Conservation (phyloP, 2,797 vertebrate species). For the Lemur catta region DNA sequence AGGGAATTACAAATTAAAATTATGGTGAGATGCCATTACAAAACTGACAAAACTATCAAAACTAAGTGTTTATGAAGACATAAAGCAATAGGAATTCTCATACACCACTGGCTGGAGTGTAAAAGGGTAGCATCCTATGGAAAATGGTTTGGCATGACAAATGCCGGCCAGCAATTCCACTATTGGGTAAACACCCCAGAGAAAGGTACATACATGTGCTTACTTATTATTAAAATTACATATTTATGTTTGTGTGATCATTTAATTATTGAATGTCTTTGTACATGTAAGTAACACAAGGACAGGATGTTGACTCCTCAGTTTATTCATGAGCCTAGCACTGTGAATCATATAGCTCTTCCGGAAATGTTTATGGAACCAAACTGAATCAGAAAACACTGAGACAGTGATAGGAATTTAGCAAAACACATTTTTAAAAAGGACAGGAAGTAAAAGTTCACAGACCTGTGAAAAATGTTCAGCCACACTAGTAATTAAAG, state of each 20-base stretch:
- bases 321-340: background rate
- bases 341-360: background rate
- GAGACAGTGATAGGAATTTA: background rate
- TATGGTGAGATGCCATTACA: background rate
- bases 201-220: background rate
- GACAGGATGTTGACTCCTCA: background rate
- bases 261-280: background rate
- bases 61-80: background rate
- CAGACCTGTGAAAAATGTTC: background rate
- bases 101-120: background rate
- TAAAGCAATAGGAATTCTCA: background rate
- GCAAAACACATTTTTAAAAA: background rate
- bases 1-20: background rate
- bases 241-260: background rate
- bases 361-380: background rate
- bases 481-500: background rate
- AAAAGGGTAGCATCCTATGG: background rate
- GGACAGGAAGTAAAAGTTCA: conserved; percentile 16
- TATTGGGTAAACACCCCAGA: background rate
- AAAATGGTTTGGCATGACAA: background rate
- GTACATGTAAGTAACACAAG: background rate
- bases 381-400: background rate
- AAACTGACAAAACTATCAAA: background rate
- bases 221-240: background rate
- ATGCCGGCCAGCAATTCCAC: background rate